A percentile compares a stretch with the other conserved stretches of the same genome.
These are phyloP conservation scores for Melanophora roralis DNA, from an alignment of 2,888 invertebrate species.

Conservation along the genomic window DNA sequence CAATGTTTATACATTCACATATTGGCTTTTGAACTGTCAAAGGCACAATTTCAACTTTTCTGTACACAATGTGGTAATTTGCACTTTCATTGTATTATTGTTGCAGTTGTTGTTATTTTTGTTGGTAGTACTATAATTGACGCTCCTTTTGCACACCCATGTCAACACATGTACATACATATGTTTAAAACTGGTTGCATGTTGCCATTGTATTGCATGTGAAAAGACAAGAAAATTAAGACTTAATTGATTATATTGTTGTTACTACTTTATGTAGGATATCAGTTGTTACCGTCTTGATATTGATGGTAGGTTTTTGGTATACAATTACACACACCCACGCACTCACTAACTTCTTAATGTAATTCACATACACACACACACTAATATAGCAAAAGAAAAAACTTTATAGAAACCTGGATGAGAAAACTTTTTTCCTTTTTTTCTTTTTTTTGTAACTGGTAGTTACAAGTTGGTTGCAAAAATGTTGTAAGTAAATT, in stretches of 20 bases:
- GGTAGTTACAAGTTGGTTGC: constrained; percentile 5
- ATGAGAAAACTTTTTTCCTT: too few relatives aligned
- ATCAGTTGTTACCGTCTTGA: constrained; percentile 21
- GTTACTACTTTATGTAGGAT: constrained; percentile 31
- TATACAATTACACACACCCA: constrained; percentile 33
- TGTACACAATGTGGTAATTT: constrained; percentile 56
- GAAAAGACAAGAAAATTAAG: constrained; percentile 58
- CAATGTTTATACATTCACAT: not conserved
- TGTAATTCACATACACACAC: not conserved
- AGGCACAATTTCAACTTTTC: constrained; percentile 49
- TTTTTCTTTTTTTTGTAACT: not conserved
- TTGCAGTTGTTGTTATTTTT: not conserved
- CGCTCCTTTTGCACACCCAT: constrained; percentile 51
- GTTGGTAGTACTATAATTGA: constrained; percentile 5
- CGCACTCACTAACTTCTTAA: not conserved
- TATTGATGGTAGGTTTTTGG: constrained; percentile 45
- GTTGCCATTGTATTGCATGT: constrained; percentile 16
- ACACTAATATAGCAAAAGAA: not conserved
- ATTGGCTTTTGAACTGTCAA: constrained; percentile 53
- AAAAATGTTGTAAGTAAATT: not conserved
- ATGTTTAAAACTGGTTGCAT: not conserved
- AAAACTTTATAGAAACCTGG: constrained; percentile 15
- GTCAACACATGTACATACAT: not conserved
- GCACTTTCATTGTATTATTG: constrained; percentile 36
- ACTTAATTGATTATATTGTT: constrained; percentile 63